Evolutionary conservation across 2,888 invertebrate species (phyloP), one percentile per base, ranked within the genome.

Genomic region (Lasioglossum pauxillum): DNA sequence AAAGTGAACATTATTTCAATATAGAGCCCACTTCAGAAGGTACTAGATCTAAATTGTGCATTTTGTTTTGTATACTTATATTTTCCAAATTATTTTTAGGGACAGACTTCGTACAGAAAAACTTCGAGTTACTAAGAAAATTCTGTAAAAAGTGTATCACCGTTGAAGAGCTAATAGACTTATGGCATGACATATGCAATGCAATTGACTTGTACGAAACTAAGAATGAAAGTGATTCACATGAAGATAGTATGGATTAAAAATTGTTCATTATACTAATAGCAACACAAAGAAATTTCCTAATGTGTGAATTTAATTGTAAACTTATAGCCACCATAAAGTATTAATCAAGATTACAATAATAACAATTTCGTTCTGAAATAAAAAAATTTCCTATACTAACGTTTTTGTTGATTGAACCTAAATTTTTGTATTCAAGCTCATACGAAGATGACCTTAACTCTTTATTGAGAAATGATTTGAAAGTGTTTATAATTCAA

Each of bases 1-100:
- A 78, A 0, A 87, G 92, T 19, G 88, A 91, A 49, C 92, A 94
- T 78, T 80, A 80, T 49, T 94, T 94, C 78, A n/a, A 60, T 23
- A 91, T 94, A 46, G 46, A 82, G 38, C 57, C 90, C 23, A 77
- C 84, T 12, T 72, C 90, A 38, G 83, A 82, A 80, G 93, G 94
- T 94, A 87, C 57, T 41, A 69, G 57, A 46, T 41, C 12, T 53
- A 23, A 46, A 16, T 14, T 1, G 12, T 19, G 27, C 10, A 10
- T 10, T 69, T 38, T 16, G 49, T 38, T 57, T 41, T 67, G 2
- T 35, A 27, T 74, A 49, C 75, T 46, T 19, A 38, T 8, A 46
- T 27, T 12, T 31, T 3, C 19, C 2, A 7, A n/a, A 46, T 49
- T 60, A 3, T 3, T 78, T 86, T 76, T 78, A 93, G 93, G 89